A percentile compares a stretch with the other conserved stretches of the same genome.
Evolutionary conservation across 2,888 invertebrate genomes (phyloP).

Genomic region (Pammene aurita): DNA sequence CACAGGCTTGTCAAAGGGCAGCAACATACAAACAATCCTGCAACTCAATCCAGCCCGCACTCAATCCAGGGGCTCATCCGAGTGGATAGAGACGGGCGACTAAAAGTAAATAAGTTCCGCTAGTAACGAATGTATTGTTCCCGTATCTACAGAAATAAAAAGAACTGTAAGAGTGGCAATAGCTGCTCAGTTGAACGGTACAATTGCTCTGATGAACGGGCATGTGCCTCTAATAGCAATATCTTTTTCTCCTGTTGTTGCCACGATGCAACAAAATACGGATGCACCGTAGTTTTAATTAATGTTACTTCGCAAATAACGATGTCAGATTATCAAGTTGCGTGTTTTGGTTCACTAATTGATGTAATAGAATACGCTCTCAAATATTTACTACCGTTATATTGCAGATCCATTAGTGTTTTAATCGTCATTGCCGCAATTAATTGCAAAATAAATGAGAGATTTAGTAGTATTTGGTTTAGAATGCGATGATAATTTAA

Average conservation of each 20-base stretch:
- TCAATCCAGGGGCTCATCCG: slow-evolving; percentile 60
- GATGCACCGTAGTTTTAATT: slow-evolving; percentile 47
- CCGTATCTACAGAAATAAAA: slow-evolving; percentile 68
- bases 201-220: slow-evolving; percentile 75
- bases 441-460: background rate
- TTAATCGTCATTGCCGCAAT: background rate
- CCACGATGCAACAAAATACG: slow-evolving; percentile 59
- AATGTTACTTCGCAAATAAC: slow-evolving; percentile 29
- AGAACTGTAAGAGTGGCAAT: slow-evolving; percentile 58
- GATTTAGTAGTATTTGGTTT: background rate
- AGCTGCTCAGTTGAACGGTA: slow-evolving; percentile 65
- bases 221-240: slow-evolving; percentile 72
- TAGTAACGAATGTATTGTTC: slow-evolving; percentile 77
- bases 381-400: background rate
- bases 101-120: slow-evolving; percentile 59
- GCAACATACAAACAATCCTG: slow-evolving; percentile 46
- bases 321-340: slow-evolving; percentile 23
- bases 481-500: too few species aligned
- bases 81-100: slow-evolving; percentile 60
- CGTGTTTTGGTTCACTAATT: slow-evolving; percentile 9
- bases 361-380: background rate
- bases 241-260: slow-evolving; percentile 60
- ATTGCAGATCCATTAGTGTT: background rate
- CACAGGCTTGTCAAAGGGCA: slow-evolving; percentile 50
- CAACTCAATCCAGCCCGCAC: slow-evolving; percentile 47